Base-by-base conservation (phyloP, 1,140 invertebrate genomes). In the Drosophila rhopaloa region DNA sequence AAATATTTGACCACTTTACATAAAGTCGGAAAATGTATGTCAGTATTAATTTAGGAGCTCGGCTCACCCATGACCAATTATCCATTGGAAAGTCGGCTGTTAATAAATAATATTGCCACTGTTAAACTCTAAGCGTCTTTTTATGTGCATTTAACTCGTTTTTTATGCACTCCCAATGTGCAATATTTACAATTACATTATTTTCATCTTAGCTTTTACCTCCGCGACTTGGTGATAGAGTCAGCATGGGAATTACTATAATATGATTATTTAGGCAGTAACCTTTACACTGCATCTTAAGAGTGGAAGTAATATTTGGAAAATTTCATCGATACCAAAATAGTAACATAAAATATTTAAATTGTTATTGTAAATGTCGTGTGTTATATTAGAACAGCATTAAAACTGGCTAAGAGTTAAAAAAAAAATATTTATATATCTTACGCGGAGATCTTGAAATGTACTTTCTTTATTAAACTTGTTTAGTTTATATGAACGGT, bases 151-250 rank as follows among this genome's bases (percentile, higher is more conserved):
- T 46, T 5, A n/a, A n/a, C 27, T 29, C 56, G 10, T 37, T 63
- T 62, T 27, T 27, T 32, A 60, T 35, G 55, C 40, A 63, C 55
- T 60, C 29, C 7, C 27, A 16, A 44, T 44, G n/a, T 24, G 29
- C 29, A 16, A 14, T 60, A 37, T 37, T 60, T 37, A 63, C n/a
- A 58, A 46, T 38, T 53, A 38, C 47, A 58, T 47, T 24, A 48
- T 19, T 44, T 57, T 13, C 43, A 50, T 46, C 19, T 65, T 10
- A 19, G 11, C n/a, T 61, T 61, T 65, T 27, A 60, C 16, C 16
- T 55, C 46, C 43, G 59, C 60, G 62, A 77, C 73, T 74, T 74
- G 78, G 77, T 66, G 58, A 67, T 50, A 41, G 63, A 82, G 71
- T 66, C 79, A 75, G 70, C 48, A 70, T 67, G 74, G 53, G 19